Evolutionary conservation across 2,797 vertebrate species (phyloP).

Genomic region (Toxotes lorentzi): DNA sequence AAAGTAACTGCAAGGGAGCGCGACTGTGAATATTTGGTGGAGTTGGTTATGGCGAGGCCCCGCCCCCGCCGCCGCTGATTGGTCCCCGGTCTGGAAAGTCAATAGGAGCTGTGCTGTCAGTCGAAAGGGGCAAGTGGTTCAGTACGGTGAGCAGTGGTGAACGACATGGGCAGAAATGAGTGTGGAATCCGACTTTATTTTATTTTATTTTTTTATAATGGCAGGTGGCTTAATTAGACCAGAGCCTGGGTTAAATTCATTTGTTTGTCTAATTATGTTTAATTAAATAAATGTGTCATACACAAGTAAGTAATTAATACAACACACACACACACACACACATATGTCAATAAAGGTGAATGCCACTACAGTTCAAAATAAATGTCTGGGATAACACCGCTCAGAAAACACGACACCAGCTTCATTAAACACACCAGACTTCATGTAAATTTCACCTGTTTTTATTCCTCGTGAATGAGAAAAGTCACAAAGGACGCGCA

Average conservation of each 20-base stretch:
- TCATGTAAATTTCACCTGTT: background rate
- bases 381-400: background rate
- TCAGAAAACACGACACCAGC: background rate
- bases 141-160: constrained; percentile 24
- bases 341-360: background rate
- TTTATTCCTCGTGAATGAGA: background rate
- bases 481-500: background rate
- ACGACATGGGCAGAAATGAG: constrained; percentile 8
- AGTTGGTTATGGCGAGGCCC: constrained; percentile 67
- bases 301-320: background rate
- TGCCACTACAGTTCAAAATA: too few relatives aligned
- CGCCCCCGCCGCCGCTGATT: constrained; percentile 80
- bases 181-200: background rate
- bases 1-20: constrained; percentile 80
- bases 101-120: constrained; percentile 72
- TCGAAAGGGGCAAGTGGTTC: constrained; percentile 75
- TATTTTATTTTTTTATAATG: background rate
- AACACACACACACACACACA: too few relatives aligned
- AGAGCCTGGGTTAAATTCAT: fast-evolving
- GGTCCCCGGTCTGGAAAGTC: constrained; percentile 67
- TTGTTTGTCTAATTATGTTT: background rate
- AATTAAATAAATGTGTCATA: background rate
- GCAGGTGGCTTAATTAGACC: background rate
- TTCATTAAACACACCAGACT: background rate
- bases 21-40: constrained; percentile 80